Percentiles rank a stretch among this genome's conserved stretches.
phyloP scores from a whole-genome alignment of 2,797 vertebrate species.

The Lacerta bilineata region DNA sequence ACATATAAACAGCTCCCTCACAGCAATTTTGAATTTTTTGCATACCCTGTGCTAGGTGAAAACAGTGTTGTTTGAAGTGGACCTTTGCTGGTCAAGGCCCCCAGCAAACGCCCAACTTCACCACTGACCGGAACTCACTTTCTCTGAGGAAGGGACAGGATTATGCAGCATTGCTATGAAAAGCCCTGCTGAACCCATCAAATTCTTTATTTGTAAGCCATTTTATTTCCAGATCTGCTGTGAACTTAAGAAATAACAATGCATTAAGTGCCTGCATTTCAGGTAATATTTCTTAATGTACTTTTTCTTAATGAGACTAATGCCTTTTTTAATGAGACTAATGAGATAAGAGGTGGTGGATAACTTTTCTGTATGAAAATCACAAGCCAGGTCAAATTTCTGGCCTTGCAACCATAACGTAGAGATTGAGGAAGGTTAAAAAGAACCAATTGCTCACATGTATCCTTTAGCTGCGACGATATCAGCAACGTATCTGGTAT shows the following conservation, averaged over 20 bases:
- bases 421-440: slow-evolving; percentile 6
- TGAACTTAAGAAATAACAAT: neutral
- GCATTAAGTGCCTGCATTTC: neutral
- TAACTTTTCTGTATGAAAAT: neutral
- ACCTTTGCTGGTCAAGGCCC: neutral
- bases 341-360: neutral
- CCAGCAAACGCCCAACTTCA: no score
- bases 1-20: neutral
- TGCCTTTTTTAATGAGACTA: neutral
- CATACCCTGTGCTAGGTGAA: neutral
- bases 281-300: neutral
- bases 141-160: neutral
- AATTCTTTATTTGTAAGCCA: neutral
- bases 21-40: neutral
- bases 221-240: neutral
- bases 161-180: neutral
- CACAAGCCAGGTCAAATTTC: neutral
- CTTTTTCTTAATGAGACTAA: neutral
- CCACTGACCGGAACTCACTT: neutral
- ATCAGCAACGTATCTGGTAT: slow-evolving; percentile 93
- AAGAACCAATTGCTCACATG: slow-evolving; percentile 77
- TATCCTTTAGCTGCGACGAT: slow-evolving; percentile 92
- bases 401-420: neutral
- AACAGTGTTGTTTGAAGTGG: neutral
- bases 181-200: neutral